Evolutionary conservation across 2,888 invertebrate species (phyloP), one percentile per base, ranked within the genome.

Genomic region (Xanthia togata): DNA sequence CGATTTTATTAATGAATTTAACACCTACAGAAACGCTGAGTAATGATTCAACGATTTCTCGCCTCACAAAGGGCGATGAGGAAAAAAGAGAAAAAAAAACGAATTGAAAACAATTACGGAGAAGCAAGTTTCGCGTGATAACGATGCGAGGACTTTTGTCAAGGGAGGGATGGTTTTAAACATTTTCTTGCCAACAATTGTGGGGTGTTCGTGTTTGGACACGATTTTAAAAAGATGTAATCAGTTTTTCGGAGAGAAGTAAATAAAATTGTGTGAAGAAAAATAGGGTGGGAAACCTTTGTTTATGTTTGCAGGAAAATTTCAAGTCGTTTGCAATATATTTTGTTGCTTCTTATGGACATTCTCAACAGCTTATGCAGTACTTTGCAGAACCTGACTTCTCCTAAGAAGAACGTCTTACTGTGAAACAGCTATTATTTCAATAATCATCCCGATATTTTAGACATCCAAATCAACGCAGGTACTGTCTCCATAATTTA

Each of bases 21-120:
- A 84, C 89, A 89, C 87, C 86, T 87, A 82, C 82, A 82, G 77
- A 62, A 78, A 71, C 73, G 76, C 63, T 85, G 65, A 84, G 82
- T 84, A 87, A 87, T 88, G 88, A 88, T 83, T 86, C 82, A 78
- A 84, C 89, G 73, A 76, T 88, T 88, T 85, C 71, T 78, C 73
- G 81, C 85, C 82, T 78, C 83, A 91, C 89, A 91, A 92, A 90
- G 84, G 86, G 78, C 84, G 78, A 75, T 84, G 60, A 75, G 9
- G 71, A 50, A 84, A 89, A 88, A 84, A 77, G 73, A 81, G 76
- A 26, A n/a, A 47, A 44, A 83, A 85, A 81, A 86, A 92, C 91
- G 93, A 93, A 94, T 93, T 92, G 94, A 92, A 95, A 95, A 94
- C 94, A 94, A 94, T 95, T 94, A 94, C 93, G 84, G 78, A 83